Percentiles rank a stretch among this genome's conserved stretches.
Conservation (phyloP, 92 coral and sea anemone genomes). For the Galaxea fascicularis region DNA sequence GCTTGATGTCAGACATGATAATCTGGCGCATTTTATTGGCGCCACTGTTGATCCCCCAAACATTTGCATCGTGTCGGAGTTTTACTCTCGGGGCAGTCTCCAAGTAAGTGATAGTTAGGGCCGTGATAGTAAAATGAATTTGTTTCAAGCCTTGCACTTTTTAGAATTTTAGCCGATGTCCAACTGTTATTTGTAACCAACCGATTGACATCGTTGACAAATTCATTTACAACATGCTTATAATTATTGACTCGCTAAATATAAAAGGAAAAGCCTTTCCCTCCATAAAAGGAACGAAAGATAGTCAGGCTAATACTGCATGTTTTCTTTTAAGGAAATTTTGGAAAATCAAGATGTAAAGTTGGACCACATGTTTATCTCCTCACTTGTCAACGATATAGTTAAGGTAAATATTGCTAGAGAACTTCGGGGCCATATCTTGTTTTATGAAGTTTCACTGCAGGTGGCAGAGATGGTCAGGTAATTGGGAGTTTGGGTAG, state of each 20-base stretch:
- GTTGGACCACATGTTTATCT: slow-evolving; percentile 71
- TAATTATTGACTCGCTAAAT: too few species aligned
- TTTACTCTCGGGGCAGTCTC: slow-evolving; percentile 88
- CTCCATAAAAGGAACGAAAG: too few species aligned
- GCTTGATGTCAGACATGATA: slow-evolving; percentile 85
- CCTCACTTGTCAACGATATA: slow-evolving; percentile 65
- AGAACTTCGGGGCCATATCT: too few species aligned
- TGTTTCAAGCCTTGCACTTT: not conserved
- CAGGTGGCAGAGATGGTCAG: not conserved
- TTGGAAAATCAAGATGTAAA: slow-evolving; percentile 63
- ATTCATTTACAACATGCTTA: too few species aligned
- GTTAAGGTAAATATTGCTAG: slow-evolving; percentile 49
- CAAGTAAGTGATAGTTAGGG: slow-evolving; percentile 57
- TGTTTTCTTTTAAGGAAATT: slow-evolving; percentile 50
- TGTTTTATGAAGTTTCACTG: too few species aligned
- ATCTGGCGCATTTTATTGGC: slow-evolving; percentile 87
- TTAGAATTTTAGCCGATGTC: too few species aligned
- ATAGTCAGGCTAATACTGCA: not conserved
- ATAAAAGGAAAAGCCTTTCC: too few species aligned
- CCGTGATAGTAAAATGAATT: not conserved
- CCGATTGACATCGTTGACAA: too few species aligned
- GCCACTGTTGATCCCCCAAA: slow-evolving; percentile 89
- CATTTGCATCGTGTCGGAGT: slow-evolving; percentile 81
- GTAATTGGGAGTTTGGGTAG: not conserved
- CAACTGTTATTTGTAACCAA: too few species aligned